These are phyloP conservation scores for Ochlodes sylvanus DNA, from an alignment of 2,888 invertebrate genomes.

Conservation along the genomic window DNA sequence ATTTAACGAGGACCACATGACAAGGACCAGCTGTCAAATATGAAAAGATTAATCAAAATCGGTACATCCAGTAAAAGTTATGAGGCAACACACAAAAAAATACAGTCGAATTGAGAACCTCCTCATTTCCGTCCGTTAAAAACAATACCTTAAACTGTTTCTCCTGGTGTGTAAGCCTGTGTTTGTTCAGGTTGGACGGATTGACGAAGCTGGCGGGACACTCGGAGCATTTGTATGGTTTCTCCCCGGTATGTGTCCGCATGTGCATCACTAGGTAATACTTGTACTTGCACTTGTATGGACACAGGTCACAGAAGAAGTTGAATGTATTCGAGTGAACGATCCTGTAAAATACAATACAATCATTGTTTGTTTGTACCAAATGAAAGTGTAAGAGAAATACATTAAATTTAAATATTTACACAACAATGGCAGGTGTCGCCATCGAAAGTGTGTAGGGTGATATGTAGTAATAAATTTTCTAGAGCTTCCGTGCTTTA, in stretches of 20 bases:
- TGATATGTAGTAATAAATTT: no score
- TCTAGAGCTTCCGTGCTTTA: no score
- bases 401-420: no score
- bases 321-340: slow-evolving; percentile 79
- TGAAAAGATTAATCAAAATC: no score
- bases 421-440: no score
- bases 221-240: slow-evolving; percentile 75
- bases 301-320: slow-evolving; percentile 80
- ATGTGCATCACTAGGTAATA: slow-evolving; percentile 83
- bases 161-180: slow-evolving; percentile 84
- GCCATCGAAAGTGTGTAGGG: no score
- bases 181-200: slow-evolving; percentile 88
- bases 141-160: slow-evolving; percentile 71
- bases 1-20: no score
- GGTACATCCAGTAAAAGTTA: no score
- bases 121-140: not conserved
- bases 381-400: no score
- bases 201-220: slow-evolving; percentile 87
- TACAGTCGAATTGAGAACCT: no score
- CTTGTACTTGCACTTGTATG: slow-evolving; percentile 80
- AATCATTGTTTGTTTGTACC: not conserved
- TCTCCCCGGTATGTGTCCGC: slow-evolving; percentile 82
- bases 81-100: no score
- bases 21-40: no score
- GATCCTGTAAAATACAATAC: slow-evolving; percentile 56